Percentiles rank a stretch among this genome's conserved stretches.
Evolutionary conservation across 2,113 vertebrate genomes (phyloP).

Genomic region (Syngnathus floridae): DNA sequence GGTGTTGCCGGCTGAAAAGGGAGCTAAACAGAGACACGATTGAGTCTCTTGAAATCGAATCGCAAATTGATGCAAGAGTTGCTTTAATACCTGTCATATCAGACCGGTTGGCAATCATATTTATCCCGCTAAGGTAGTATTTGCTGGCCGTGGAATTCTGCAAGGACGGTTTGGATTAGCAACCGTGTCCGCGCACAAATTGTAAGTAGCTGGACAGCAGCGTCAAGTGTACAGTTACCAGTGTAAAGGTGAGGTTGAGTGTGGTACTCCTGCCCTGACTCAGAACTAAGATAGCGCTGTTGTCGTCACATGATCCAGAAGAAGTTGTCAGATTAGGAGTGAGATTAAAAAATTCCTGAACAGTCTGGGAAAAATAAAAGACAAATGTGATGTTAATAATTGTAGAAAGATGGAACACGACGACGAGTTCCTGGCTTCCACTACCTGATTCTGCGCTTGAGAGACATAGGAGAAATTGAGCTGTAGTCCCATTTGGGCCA

Average conservation of each 20-base stretch:
- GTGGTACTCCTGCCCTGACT: constrained; percentile 25
- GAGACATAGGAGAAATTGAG: constrained; percentile 77
- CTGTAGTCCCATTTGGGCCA: constrained; percentile 84
- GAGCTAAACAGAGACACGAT: constrained; percentile 33
- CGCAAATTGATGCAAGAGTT: no score
- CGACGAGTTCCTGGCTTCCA: not conserved
- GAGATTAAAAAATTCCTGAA: constrained; percentile 71
- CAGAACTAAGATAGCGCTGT: constrained; percentile 65
- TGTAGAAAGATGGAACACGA: not conserved
- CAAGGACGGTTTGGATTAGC: not conserved
- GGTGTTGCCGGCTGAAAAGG: constrained; percentile 55
- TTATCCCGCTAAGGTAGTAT: constrained; percentile 64
- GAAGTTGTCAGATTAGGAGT: constrained; percentile 57
- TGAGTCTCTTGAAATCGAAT: not conserved
- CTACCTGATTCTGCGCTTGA: constrained; percentile 58
- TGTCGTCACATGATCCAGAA: constrained; percentile 66
- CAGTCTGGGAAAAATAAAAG: constrained; percentile 48
- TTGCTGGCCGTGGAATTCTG: constrained; percentile 68
- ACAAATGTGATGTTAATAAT: not conserved
- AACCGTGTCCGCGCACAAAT: constrained; percentile 2
- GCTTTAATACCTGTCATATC: constrained; percentile 54
- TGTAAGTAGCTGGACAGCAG: not conserved
- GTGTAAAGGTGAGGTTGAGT: constrained; percentile 65
- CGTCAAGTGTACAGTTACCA: constrained; percentile 63
- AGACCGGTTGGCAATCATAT: constrained; percentile 50